Percentiles rank a stretch among this genome's conserved stretches.
Evolutionary conservation across 2,113 vertebrate species (phyloP).

Genomic region (Callocephalon fimbriatum): DNA sequence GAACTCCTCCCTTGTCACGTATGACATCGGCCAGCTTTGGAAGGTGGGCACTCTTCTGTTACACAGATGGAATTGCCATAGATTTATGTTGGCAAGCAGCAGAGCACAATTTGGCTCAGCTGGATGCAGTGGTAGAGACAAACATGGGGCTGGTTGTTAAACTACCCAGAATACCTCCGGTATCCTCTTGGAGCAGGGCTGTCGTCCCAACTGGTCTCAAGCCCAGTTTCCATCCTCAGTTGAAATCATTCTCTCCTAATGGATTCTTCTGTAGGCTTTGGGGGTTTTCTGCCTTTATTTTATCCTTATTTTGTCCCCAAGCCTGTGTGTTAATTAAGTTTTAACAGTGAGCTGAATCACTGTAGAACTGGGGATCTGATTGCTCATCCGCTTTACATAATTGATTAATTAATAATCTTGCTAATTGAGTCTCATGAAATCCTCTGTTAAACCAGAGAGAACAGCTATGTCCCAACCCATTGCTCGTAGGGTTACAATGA

Average conservation of each 20-base stretch:
- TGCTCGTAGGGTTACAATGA: neutral
- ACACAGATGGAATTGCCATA: neutral
- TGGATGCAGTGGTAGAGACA: neutral
- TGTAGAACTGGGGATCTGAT: slow-evolving; percentile 13
- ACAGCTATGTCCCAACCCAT: neutral
- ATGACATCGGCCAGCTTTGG: neutral
- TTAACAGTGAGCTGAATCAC: slow-evolving; percentile 37
- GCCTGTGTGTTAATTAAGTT: slow-evolving; percentile 55
- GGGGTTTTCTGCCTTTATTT: accelerated
- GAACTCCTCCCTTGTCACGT: neutral
- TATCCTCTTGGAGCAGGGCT: neutral
- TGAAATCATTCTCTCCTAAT: neutral
- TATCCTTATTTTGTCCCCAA: neutral
- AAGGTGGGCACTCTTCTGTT: neutral
- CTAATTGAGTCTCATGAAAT: slow-evolving; percentile 46
- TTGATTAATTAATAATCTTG: slow-evolving; percentile 69
- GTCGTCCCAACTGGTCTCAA: neutral
- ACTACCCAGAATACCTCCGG: neutral
- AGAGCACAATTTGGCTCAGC: neutral
- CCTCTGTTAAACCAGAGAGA: neutral
- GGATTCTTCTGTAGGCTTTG: neutral
- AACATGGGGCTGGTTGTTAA: neutral
- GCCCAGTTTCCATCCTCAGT: neutral
- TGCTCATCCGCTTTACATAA: slow-evolving; percentile 62
- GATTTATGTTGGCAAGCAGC: neutral